Evolutionary conservation across 2,113 vertebrate genomes (phyloP).

Genomic region (Ovis canadensis): DNA sequence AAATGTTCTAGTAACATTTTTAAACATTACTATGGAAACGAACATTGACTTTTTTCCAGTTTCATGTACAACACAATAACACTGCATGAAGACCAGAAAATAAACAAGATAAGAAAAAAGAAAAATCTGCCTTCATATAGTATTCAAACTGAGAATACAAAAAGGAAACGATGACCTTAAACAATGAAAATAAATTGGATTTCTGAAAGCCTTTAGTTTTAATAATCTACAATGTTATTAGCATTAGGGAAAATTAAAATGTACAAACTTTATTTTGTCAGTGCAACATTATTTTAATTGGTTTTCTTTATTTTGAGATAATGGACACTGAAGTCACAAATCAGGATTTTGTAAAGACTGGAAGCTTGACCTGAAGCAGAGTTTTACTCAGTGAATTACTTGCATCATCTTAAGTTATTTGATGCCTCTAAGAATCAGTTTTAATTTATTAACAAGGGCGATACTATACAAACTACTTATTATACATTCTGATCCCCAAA

Average conservation of each 20-base stretch:
- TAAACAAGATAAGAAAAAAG: neutral
- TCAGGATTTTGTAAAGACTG: conserved; percentile 2
- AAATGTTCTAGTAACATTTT: neutral
- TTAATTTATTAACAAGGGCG: neutral
- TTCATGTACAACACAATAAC: neutral
- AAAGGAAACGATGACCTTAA: neutral
- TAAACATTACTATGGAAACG: neutral
- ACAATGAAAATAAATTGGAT: conserved; percentile 59
- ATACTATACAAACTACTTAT: neutral
- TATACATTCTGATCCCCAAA: neutral
- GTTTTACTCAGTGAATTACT: neutral
- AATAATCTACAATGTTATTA: conserved; percentile 45
- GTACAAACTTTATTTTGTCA: conserved; percentile 13
- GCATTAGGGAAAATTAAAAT: conserved; percentile 50
- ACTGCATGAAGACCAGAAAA: neutral
- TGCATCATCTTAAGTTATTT: conserved; percentile 10
- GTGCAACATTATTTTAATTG: conserved; percentile 44
- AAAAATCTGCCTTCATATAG: neutral
- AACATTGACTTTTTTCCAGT: neutral
- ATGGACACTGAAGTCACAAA: neutral
- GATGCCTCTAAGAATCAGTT: neutral
- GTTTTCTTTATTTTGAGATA: conserved; percentile 48
- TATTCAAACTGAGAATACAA: neutral
- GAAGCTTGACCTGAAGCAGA: conserved; percentile 2
- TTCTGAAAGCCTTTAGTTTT: conserved; percentile 45